Conservation (phyloP, 2,113 vertebrate species). For the Heterotis niloticus region DNA sequence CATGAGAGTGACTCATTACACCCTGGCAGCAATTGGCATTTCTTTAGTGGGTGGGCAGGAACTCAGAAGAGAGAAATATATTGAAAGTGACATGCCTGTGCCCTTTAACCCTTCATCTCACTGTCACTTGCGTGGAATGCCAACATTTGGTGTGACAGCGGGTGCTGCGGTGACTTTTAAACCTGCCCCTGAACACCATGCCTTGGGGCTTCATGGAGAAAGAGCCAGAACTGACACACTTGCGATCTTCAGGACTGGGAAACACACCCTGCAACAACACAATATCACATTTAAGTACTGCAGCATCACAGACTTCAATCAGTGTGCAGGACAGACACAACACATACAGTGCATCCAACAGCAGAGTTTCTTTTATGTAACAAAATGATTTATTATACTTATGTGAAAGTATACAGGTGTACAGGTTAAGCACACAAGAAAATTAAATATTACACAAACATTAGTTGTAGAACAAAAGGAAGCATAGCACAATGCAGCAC, state of each 20-base stretch:
- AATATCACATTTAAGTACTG: not conserved
- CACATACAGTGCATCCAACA: too few relatives aligned
- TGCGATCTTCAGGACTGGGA: too few relatives aligned
- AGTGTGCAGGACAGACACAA: not conserved
- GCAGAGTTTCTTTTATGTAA: too few relatives aligned
- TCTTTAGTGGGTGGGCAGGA: not conserved
- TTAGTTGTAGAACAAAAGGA: too few relatives aligned
- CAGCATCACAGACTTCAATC: not conserved
- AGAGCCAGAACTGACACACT: slow-evolving; percentile 11
- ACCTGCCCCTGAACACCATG: not conserved
- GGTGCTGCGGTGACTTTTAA: slow-evolving; percentile 5
- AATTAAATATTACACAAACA: too few relatives aligned
- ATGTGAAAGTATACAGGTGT: not conserved
- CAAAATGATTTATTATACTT: too few relatives aligned
- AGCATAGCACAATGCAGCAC: too few relatives aligned
- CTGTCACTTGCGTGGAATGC: slow-evolving; percentile 3
- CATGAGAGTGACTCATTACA: not conserved
- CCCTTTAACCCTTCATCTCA: slow-evolving; percentile 21
- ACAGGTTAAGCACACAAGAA: not conserved
- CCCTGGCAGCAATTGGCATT: not conserved
- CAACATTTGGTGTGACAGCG: slow-evolving; percentile 5
- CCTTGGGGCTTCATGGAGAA: not conserved
- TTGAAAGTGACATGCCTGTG: slow-evolving; percentile 13
- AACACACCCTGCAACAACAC: not conserved
- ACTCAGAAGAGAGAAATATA: slow-evolving; percentile 11